A percentile compares a stretch with the other conserved stretches of the same genome.
Conservation (phyloP, 2,888 invertebrate species). For the Aspidiotus rigidus region DNA sequence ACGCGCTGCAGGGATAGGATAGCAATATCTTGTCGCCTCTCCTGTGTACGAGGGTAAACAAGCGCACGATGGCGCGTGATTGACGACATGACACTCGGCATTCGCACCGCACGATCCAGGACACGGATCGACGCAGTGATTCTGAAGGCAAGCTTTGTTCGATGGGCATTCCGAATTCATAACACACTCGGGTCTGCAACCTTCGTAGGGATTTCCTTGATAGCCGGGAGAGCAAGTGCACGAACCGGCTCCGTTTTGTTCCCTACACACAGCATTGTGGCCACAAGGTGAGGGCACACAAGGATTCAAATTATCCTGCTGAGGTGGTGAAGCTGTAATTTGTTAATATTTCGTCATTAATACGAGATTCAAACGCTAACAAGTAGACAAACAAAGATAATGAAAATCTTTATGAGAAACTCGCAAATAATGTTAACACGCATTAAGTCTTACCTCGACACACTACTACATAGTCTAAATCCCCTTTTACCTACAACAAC, state of each 20-base stretch:
- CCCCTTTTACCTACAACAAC: neutral
- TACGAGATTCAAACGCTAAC: too few species aligned
- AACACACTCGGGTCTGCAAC: conserved; percentile 51
- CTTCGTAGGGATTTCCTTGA: conserved; percentile 51
- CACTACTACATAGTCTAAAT: neutral
- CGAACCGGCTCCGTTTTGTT: conserved; percentile 47
- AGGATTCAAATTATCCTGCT: conserved; percentile 41
- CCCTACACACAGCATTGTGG: conserved; percentile 47
- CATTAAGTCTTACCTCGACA: conserved; percentile 1
- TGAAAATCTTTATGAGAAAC: too few species aligned
- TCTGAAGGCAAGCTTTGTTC: conserved; percentile 49
- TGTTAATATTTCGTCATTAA: too few species aligned
- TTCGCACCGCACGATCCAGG: conserved; percentile 49
- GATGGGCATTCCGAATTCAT: conserved; percentile 51
- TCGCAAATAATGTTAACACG: neutral
- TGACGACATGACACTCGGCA: conserved; percentile 44
- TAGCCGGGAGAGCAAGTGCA: conserved; percentile 49
- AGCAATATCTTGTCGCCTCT: conserved; percentile 43
- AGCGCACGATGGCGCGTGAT: conserved; percentile 44
- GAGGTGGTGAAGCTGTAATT: conserved; percentile 2
- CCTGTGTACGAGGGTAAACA: conserved; percentile 46
- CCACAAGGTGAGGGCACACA: conserved; percentile 48
- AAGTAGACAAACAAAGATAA: too few species aligned
- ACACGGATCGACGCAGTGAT: conserved; percentile 52
- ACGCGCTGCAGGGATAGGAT: conserved; percentile 38